A percentile compares a stretch with the other conserved stretches of the same genome.
phyloP scores from a whole-genome alignment of 2,888 invertebrate species.

The Aleiodes testaceus region DNA sequence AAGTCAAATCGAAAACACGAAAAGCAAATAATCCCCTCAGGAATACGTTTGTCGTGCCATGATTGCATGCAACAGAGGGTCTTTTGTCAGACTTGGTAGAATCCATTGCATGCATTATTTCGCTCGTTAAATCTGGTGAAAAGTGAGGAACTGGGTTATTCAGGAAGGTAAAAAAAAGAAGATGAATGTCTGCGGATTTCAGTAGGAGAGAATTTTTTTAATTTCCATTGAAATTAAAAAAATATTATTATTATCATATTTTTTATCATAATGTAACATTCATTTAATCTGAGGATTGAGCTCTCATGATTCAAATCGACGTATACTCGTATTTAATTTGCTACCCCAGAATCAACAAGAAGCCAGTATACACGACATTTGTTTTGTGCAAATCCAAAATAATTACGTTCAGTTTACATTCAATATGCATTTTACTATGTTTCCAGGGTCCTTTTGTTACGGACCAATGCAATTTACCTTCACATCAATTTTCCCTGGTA shows the following conservation, averaged over 20 bases:
- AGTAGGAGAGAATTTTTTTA: too few relatives aligned
- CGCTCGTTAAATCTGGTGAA: slow-evolving; percentile 14
- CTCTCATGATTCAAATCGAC: not conserved
- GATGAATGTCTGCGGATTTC: slow-evolving; percentile 14
- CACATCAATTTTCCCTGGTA: slow-evolving; percentile 12
- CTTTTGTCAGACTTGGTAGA: slow-evolving; percentile 22
- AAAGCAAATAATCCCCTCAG: slow-evolving; percentile 11
- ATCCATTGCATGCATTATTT: slow-evolving; percentile 30
- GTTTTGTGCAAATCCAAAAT: slow-evolving; percentile 2
- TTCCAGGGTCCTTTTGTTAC: slow-evolving; percentile 14
- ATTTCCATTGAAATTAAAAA: too few relatives aligned
- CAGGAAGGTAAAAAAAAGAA: not conserved
- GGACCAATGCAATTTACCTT: slow-evolving; percentile 17
- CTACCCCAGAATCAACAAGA: not conserved
- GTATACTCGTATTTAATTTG: not conserved
- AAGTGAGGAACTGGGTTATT: slow-evolving; percentile 25
- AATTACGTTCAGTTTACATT: slow-evolving; percentile 26
- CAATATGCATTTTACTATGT: slow-evolving; percentile 21
- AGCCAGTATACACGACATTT: not conserved
- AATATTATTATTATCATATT: too few relatives aligned
- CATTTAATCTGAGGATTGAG: not conserved
- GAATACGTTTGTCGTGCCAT: slow-evolving; percentile 2
- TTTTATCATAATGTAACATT: too few relatives aligned
- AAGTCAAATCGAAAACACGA: slow-evolving; percentile 7
- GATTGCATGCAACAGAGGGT: slow-evolving; percentile 25